A percentile compares a stretch with the other conserved stretches of the same genome.
Evolutionary conservation across 2,797 vertebrate species (phyloP).

Genomic region (Phalloptychus januarius): DNA sequence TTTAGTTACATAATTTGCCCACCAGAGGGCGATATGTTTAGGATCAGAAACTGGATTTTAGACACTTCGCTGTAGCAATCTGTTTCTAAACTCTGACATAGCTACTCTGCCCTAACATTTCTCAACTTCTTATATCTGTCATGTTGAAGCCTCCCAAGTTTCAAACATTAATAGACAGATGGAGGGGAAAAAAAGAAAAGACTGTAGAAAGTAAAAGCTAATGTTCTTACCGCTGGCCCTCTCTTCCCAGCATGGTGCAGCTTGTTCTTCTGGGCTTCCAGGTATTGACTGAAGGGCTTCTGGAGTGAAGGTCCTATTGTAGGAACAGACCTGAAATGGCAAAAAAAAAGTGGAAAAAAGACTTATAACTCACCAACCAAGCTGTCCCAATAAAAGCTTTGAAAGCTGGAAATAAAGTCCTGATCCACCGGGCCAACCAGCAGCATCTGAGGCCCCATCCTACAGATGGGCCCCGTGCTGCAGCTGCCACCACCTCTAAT

Average conservation of each 20-base stretch:
- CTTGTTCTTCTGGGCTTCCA: constrained; percentile 95
- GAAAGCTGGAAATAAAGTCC: constrained; percentile 16
- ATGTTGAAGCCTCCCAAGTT: not conserved
- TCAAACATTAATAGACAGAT: not conserved
- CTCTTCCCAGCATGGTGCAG: constrained; percentile 88
- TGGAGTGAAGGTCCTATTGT: constrained; percentile 93
- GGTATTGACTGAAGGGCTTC: constrained; percentile 97
- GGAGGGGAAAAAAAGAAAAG: not conserved
- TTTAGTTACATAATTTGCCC: not conserved
- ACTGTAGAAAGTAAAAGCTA: not conserved
- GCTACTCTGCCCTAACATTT: not conserved
- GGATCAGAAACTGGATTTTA: not conserved
- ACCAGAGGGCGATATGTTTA: not conserved
- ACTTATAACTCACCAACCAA: constrained; percentile 61
- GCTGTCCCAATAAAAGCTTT: constrained; percentile 7
- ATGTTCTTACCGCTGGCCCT: constrained; percentile 85
- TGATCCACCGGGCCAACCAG: constrained; percentile 29
- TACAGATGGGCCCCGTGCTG: constrained; percentile 25
- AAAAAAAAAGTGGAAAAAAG: constrained; percentile 7
- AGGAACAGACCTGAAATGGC: constrained; percentile 86
- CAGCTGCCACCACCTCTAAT: constrained; percentile 49
- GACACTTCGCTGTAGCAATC: not conserved
- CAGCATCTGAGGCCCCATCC: constrained; percentile 41
- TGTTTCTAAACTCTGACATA: not conserved
- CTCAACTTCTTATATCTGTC: not conserved